phyloP scores from a whole-genome alignment of 2,888 invertebrate genomes.

The Heteropelma amictum region DNA sequence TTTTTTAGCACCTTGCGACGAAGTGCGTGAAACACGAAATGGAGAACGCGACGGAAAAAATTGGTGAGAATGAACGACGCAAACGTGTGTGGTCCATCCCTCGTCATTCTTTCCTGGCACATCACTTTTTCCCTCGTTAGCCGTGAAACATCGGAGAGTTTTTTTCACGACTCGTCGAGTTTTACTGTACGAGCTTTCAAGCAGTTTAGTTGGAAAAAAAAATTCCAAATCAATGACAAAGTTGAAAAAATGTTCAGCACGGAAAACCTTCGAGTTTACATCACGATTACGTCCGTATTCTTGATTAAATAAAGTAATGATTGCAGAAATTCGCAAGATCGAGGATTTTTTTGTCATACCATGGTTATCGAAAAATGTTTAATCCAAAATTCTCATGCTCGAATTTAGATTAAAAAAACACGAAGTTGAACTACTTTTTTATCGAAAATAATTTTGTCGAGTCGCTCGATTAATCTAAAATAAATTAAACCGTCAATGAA shows the following conservation, averaged over 20 bases:
- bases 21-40: neutral
- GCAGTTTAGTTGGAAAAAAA: neutral
- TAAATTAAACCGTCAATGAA: too few species aligned
- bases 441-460: too few species aligned
- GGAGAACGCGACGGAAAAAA: conserved; percentile 2
- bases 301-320: too few species aligned
- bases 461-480: too few species aligned
- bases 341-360: too few species aligned
- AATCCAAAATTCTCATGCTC: too few species aligned
- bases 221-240: neutral
- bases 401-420: too few species aligned
- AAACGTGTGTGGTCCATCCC: conserved; percentile 14
- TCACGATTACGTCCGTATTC: too few species aligned
- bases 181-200: conserved; percentile 21
- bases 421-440: too few species aligned
- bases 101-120: neutral
- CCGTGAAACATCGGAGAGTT: conserved; percentile 3
- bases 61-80: neutral
- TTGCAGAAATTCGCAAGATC: too few species aligned
- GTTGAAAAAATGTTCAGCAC: neutral
- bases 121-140: conserved; percentile 50
- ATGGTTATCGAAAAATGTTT: too few species aligned
- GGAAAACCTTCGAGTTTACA: neutral
- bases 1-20: too few species aligned
- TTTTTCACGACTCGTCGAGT: neutral